Percentiles rank a stretch among this genome's conserved stretches.
phyloP scores from a whole-genome alignment of 2,113 vertebrate genomes.

The Mastomys natalensis region DNA sequence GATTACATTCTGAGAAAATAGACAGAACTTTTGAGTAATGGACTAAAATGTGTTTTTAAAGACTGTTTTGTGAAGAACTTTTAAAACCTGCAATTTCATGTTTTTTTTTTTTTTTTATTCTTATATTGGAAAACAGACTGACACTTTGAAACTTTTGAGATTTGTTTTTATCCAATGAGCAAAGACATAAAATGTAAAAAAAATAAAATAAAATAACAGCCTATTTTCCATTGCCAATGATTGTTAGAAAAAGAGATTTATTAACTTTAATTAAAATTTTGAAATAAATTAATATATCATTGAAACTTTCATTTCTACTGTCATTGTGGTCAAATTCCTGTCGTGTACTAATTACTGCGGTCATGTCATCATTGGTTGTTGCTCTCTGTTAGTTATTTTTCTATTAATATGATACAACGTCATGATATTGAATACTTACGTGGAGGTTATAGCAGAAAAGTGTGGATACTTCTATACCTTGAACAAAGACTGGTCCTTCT shows the following conservation, averaged over 20 bases:
- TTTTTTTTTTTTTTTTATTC: neutral
- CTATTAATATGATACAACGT: neutral
- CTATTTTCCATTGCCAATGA: neutral
- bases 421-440: neutral
- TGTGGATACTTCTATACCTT: neutral
- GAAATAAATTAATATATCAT: neutral
- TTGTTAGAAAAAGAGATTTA: neutral
- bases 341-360: neutral
- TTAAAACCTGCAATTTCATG: neutral
- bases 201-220: too few relatives aligned
- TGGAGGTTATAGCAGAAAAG: neutral
- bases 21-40: slow-evolving; percentile 32
- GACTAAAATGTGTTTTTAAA: slow-evolving; percentile 31
- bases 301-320: neutral
- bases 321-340: neutral
- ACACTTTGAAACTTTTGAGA: slow-evolving; percentile 5
- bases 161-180: slow-evolving; percentile 1
- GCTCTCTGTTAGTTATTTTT: neutral
- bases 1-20: neutral
- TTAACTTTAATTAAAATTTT: neutral
- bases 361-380: neutral
- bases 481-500: neutral
- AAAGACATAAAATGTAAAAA: neutral
- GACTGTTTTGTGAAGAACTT: neutral
- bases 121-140: neutral